Base-by-base conservation (phyloP, 1,140 invertebrate genomes). In the Cyclargus thomasi region DNA sequence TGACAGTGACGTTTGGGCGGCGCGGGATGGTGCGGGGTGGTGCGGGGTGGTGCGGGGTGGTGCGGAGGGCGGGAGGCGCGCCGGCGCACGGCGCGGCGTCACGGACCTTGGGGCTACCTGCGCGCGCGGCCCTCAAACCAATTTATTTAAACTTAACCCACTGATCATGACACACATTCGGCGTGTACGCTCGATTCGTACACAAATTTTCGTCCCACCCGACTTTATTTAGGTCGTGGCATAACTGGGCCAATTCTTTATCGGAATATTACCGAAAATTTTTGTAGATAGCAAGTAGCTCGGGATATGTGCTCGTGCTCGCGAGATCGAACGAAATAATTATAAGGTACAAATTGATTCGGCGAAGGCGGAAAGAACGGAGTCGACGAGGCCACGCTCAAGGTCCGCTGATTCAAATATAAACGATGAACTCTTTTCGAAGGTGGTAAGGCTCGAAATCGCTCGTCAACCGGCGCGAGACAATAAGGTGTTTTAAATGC, bases 111-210 rank as follows among this genome's bases (percentile, higher is more conserved):
- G 73, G 67, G 66, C 75, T 80, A 79, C 78, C 79, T 79, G 78
- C 71, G 68, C 76, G 66, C 74, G 74, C 78, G 74, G 83, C 83
- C 85, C 83, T 85, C 85, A 72, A 78, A 74, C 82, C 85, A 84
- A 86, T 88, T 85, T 80, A 79, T 86, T 88, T 89, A 88, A 90
- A 90, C 87, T 90, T 90, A 86, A 90, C 87, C 87, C 72, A 90
- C 82, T 88, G 85, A 87, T 87, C 87, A 90, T 90, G 87, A 88
- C 87, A 87, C 72, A 90, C 85, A 83, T 90, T 82, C 68, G 71
- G 68, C 76, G 73, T 70, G 69, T 70, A 78, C 73, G 75, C 76
- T 77, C 68, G 69, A 76, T 79, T 79, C 73, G 71, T 82, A 78
- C 77, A 80, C 81, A 70, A 83, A 82, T 77, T 83, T 84, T 78